A percentile compares a stretch with the other conserved stretches of the same genome.
These are phyloP conservation scores for Cryptus viduatorius DNA, from an alignment of 2,888 invertebrate species.

Conservation along the genomic window DNA sequence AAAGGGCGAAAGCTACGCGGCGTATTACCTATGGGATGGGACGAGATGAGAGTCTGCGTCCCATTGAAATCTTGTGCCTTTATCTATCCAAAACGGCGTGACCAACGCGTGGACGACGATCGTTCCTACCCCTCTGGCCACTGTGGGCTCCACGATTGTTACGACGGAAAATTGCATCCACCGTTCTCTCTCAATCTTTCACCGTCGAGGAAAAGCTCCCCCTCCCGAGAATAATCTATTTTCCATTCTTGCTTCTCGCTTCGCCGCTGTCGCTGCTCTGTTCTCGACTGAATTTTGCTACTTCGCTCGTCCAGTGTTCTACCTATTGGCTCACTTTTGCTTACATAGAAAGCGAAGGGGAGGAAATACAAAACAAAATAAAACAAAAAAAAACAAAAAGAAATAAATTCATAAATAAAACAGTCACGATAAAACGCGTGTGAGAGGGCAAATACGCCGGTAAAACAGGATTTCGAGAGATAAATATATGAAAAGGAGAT, in stretches of 20 bases:
- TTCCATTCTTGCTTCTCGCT: conserved; percentile 61
- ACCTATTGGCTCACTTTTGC: conserved; percentile 10
- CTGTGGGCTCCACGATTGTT: conserved; percentile 57
- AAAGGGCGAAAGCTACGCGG: conserved; percentile 16
- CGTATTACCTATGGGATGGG: background rate
- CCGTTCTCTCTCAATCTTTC: conserved; percentile 12
- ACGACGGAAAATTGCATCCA: conserved; percentile 56
- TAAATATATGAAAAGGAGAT: conserved; percentile 9
- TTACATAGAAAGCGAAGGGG: conserved; percentile 28
- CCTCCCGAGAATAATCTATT: conserved; percentile 72
- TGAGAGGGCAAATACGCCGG: background rate
- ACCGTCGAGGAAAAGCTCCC: conserved; percentile 29
- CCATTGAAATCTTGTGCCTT: conserved; percentile 69
- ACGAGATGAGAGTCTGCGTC: conserved; percentile 31
- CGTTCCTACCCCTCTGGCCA: conserved; percentile 29
- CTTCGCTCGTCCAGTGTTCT: conserved; percentile 17
- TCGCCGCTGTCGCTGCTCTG: background rate
- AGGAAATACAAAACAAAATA: conserved; percentile 4
- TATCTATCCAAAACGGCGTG: conserved; percentile 62
- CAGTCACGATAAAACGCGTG: conserved; percentile 29
- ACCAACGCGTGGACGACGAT: conserved; percentile 61
- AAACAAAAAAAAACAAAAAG: background rate
- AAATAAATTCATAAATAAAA: background rate
- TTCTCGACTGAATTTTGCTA: background rate
- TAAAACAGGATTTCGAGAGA: conserved; percentile 34